These are phyloP conservation scores for Chymomyza fuscimana DNA, from an alignment of 2,888 invertebrate genomes.

Conservation along the genomic window DNA sequence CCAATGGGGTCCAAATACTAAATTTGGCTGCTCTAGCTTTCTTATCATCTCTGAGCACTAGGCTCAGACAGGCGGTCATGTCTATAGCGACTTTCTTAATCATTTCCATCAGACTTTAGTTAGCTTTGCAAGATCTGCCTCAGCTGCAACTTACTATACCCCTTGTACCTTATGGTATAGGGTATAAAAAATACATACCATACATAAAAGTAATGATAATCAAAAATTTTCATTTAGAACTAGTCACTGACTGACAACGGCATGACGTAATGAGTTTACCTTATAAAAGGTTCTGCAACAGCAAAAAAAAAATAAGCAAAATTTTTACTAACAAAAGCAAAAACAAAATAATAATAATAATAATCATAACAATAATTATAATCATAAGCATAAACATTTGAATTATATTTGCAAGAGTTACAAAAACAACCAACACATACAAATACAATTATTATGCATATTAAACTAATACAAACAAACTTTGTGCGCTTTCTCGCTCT, in stretches of 20 bases:
- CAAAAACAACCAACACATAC: constrained; percentile 7
- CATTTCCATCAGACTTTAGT: no score
- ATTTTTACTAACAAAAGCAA: constrained; percentile 4
- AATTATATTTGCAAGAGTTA: constrained; percentile 30
- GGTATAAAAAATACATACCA: no score
- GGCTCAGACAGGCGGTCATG: no score
- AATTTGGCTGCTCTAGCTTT: no score
- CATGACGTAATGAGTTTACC: constrained; percentile 1
- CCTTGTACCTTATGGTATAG: no score
- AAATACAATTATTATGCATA: constrained; percentile 40
- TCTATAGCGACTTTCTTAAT: no score
- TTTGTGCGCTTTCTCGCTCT: background rate
- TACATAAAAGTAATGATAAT: no score
- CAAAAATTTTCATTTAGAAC: background rate
- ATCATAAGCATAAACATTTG: constrained; percentile 50
- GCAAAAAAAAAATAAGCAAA: constrained; percentile 36
- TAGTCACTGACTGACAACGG: background rate
- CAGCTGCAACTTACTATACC: no score
- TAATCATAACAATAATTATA: constrained; percentile 56
- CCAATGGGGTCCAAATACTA: no score
- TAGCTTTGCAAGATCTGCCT: no score
- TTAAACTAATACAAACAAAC: constrained; percentile 31
- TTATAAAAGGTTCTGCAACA: constrained; percentile 17
- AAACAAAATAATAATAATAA: constrained; percentile 44
- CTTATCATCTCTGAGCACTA: no score